Evolutionary conservation across 1,140 invertebrate genomes (phyloP), one percentile per base, ranked within the genome.

Genomic region (Aphaenogaster floridana): DNA sequence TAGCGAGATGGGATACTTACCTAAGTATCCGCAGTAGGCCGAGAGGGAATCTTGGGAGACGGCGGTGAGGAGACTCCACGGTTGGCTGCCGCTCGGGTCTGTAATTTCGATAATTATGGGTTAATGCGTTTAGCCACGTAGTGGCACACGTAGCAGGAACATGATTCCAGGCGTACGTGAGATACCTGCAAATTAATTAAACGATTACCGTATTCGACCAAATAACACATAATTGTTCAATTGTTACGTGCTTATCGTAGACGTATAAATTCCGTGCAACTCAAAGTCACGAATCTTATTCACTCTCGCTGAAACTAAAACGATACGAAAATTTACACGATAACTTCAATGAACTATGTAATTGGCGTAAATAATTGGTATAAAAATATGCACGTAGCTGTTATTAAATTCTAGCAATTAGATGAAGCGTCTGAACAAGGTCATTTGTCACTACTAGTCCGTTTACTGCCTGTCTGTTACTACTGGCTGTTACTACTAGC

Each of bases 81-180:
- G 54, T 59, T 87, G 61, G 89, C 57, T 91, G 87, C 64, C 71
- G 54, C 69, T 21, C 61, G 77, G 80, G 63, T 89, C 90, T 87
- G 92, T 93, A 93, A 93, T 93, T 93, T 93, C 92, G 91, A 93
- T 93, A 93, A 93, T 93, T 93, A 90, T 91, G 88, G 91, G 91
- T 91, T 93, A 93, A 93, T 93, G 91, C 91, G 87, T 92, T 93
- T 92, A 92, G 91, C 91, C 76, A 88, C 84, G 80, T 74, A 88
- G 71, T 79, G 87, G 78, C 89, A 86, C 88, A 92, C 88, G 90
- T 91, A 92, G 86, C 88, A 72, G 86, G 64, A 88, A 80, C 91
- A 79, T 78, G 91, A 88, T 89, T 89, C 91, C 84, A 71, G 64
- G 80, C 69, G 81, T 84, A 90, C 88, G 89, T 92, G 91, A 92